A percentile compares a stretch with the other conserved stretches of the same genome.
These are phyloP conservation scores for Pseudococcus jackbeardsleyi DNA, from an alignment of 2,888 invertebrate species.

Conservation along the genomic window DNA sequence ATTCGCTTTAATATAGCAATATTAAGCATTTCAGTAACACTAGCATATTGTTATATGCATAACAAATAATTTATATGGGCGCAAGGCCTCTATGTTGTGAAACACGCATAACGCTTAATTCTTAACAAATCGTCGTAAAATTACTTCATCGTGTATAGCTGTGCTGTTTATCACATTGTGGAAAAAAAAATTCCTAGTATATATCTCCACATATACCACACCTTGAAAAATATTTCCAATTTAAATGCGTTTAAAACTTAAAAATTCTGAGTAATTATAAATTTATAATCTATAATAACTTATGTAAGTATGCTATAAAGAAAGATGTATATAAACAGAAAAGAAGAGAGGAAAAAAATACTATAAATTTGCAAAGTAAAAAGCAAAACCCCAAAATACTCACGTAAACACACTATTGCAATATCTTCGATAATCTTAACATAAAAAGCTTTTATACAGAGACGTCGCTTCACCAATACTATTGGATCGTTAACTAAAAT, in stretches of 20 bases:
- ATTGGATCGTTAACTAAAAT: conserved; percentile 27
- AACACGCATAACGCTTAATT: not conserved
- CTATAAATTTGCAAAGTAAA: conserved; percentile 28
- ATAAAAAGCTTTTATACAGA: conserved; percentile 30
- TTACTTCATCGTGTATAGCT: conserved; percentile 9
- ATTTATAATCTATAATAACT: not conserved
- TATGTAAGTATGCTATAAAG: not conserved
- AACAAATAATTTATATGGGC: not conserved
- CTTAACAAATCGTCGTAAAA: conserved; percentile 12
- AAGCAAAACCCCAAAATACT: conserved; percentile 23
- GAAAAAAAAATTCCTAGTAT: conserved; percentile 7
- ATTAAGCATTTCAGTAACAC: conserved; percentile 26
- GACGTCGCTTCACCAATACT: not conserved
- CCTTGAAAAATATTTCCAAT: not conserved
- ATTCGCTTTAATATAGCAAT: conserved; percentile 35
- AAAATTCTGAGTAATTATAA: conserved; percentile 7
- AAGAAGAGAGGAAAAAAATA: conserved; percentile 6
- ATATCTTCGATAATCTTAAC: conserved; percentile 34
- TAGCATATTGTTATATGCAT: conserved; percentile 33
- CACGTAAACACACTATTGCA: conserved; percentile 35
- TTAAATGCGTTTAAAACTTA: conserved; percentile 11
- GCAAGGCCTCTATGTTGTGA: not conserved
- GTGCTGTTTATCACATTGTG: conserved; percentile 41
- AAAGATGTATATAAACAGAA: conserved; percentile 31
- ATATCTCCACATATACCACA: not conserved